Evolutionary conservation across 2,113 vertebrate genomes (phyloP), one percentile per base, ranked within the genome.

Genomic region (Triplophysa dalaica): DNA sequence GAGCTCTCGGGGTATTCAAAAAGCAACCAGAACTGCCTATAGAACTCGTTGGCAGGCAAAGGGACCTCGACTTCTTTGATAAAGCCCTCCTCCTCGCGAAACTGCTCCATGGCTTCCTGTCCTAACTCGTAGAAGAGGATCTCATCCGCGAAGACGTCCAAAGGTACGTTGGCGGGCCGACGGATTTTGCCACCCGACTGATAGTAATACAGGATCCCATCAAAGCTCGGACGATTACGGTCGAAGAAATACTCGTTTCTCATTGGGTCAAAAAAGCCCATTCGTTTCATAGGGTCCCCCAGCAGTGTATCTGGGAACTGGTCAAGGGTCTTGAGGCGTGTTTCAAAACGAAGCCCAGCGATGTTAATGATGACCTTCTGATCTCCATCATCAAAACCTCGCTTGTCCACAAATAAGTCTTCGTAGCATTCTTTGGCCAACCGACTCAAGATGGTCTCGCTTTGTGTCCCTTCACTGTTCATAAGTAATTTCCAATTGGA

Each of bases 221-320:
- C 97, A 85, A 99, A 99, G 87, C 97, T 99, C 17, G 97, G 97
- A 70, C 97, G 91, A 86, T 98, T 98, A 68, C 97, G 90, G 66
- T 99, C 97, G 62, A 99, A 99, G 88, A 99, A 99, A 77, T 99
- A 98, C 6, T 99, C 96, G 0, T 99, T 98, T 83, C 96, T 96
- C 95, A 98, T 97, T 56, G 96, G 96, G 88, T 98, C 97, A n/a
- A 99, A 99, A 89, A 95, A 98, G 4, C 92, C 90, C 92, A 95
- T 94, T 88, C 97, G 94, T 89, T 98, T 98, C 1, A 90, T 90
- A 0, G 94, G 91, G 79, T 98, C 94, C 68, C 97, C 97, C 0
- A 99, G 89, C 12, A 99, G 90, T 2, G 97, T 98, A 3, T 99
- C 95, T 0, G 97, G 96, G 86, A 98, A 99, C 86, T 97, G 95